Evolutionary conservation across 1,140 invertebrate species (phyloP).

Genomic region (Vollenhovia emeryi): DNA sequence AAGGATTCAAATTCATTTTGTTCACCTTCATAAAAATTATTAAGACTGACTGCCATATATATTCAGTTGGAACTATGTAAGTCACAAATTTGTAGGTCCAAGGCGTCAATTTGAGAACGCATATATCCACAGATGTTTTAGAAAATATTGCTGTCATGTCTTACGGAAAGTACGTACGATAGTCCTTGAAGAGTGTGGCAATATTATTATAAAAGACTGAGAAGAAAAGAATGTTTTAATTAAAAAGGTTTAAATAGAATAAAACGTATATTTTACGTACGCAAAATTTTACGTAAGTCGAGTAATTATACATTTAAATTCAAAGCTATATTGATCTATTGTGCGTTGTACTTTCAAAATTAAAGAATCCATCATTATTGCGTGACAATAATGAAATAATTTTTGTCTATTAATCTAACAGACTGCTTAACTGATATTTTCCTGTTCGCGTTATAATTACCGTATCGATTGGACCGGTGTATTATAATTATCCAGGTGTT

Average conservation of each 20-base stretch:
- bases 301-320: not conserved
- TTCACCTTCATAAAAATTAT: not conserved
- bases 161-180: no score
- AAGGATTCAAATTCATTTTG: not conserved
- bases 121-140: not conserved
- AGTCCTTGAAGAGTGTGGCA: not conserved
- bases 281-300: not conserved
- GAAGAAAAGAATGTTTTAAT: slow-evolving; percentile 7
- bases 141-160: no score
- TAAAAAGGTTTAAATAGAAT: not conserved
- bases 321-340: not conserved
- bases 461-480: not conserved
- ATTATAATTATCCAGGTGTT: slow-evolving; percentile 48
- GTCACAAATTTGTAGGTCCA: no score
- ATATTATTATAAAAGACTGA: not conserved
- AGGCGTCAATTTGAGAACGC: no score
- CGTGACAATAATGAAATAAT: not conserved
- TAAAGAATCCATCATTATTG: not conserved
- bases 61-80: no score
- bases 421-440: slow-evolving; percentile 37
- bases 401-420: slow-evolving; percentile 42
- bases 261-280: not conserved
- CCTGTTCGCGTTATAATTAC: slow-evolving; percentile 56
- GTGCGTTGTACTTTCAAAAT: not conserved
- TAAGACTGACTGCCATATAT: not conserved